These are phyloP conservation scores for Cantharis rufa DNA, from an alignment of 2,888 invertebrate genomes.

Conservation along the genomic window DNA sequence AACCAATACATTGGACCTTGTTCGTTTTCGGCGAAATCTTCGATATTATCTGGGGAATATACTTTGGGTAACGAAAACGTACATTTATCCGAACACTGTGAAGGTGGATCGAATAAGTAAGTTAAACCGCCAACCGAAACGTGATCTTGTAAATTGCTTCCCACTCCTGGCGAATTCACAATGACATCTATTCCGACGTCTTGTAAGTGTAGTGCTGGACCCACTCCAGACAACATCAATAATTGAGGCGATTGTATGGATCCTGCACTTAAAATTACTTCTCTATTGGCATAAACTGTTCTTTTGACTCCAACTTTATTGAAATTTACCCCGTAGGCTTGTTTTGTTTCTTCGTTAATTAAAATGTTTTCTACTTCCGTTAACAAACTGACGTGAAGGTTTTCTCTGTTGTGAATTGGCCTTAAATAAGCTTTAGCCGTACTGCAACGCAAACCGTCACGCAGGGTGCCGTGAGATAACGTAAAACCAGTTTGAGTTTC, in stretches of 20 bases:
- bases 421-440: conserved; percentile 82
- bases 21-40: conserved; percentile 65
- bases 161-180: conserved; percentile 72
- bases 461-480: conserved; percentile 74
- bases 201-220: conserved; percentile 66
- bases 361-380: conserved; percentile 71
- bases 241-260: conserved; percentile 83
- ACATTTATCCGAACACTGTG: conserved; percentile 56
- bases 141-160: conserved; percentile 82
- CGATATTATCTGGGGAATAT: conserved; percentile 64
- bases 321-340: conserved; percentile 66
- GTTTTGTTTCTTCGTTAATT: conserved; percentile 63
- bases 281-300: conserved; percentile 66
- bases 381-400: conserved; percentile 73
- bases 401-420: conserved; percentile 66
- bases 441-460: conserved; percentile 80
- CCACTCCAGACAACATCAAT: conserved; percentile 84
- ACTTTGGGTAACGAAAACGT: conserved; percentile 72
- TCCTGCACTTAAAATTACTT: conserved; percentile 86
- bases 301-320: conserved; percentile 59
- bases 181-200: conserved; percentile 66
- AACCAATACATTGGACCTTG: conserved; percentile 74
- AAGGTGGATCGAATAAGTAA: conserved; percentile 70
- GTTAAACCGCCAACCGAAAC: conserved; percentile 78
- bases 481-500: conserved; percentile 78